A percentile compares a stretch with the other conserved stretches of the same genome.
These are phyloP conservation scores for Muscicapa adusta DNA, from an alignment of 2,113 vertebrate species.

Conservation along the genomic window DNA sequence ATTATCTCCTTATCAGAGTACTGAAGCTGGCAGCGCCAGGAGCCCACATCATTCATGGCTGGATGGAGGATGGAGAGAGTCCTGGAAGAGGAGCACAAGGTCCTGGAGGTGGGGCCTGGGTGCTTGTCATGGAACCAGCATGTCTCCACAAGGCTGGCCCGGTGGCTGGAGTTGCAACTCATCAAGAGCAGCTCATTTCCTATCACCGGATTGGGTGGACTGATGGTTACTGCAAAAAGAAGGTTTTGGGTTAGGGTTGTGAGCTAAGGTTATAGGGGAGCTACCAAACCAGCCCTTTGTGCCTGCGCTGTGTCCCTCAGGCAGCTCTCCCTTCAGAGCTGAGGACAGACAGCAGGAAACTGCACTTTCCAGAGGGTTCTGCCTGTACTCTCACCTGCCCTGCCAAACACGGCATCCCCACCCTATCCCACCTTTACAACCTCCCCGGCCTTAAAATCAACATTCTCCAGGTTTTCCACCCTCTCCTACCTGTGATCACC, in stretches of 20 bases:
- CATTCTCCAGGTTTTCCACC: not conserved
- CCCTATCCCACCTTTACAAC: not conserved
- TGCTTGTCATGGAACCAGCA: slow-evolving; percentile 44
- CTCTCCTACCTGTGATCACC: slow-evolving; percentile 48
- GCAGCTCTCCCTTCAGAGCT: not conserved
- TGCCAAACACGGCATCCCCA: not conserved
- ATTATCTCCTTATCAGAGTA: slow-evolving; percentile 56
- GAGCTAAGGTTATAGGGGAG: not conserved
- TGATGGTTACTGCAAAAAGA: slow-evolving; percentile 56
- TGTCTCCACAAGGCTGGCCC: slow-evolving; percentile 34
- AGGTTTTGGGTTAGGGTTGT: accelerated
- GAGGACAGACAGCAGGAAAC: not conserved
- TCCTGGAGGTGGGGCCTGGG: not conserved
- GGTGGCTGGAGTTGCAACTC: slow-evolving; percentile 71
- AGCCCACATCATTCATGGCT: slow-evolving; percentile 40
- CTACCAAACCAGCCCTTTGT: not conserved
- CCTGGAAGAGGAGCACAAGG: not conserved
- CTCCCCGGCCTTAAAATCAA: accelerated
- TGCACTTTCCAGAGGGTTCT: accelerated
- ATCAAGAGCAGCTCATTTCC: slow-evolving; percentile 17
- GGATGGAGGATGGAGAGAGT: not conserved
- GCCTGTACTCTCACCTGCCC: not conserved
- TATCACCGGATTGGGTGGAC: slow-evolving; percentile 10
- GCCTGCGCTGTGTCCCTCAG: not conserved
- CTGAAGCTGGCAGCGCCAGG: slow-evolving; percentile 68